These are phyloP conservation scores for Eupithecia tripunctaria DNA, from an alignment of 2,888 invertebrate genomes.

Conservation along the genomic window DNA sequence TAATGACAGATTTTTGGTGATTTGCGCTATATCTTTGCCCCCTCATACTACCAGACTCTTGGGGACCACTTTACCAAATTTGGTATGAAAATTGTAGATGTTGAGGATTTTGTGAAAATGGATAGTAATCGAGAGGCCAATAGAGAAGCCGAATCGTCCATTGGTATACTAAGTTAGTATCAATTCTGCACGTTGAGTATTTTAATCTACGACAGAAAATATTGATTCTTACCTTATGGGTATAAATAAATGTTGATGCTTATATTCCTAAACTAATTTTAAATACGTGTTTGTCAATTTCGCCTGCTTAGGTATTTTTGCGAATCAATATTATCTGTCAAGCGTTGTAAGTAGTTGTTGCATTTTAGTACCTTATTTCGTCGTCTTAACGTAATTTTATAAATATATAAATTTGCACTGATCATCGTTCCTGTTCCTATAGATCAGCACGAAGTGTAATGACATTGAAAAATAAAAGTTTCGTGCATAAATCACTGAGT, in stretches of 20 bases:
- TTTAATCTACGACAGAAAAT: constrained; percentile 29
- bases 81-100: constrained; percentile 20
- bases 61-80: constrained; percentile 9
- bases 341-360: constrained; percentile 43
- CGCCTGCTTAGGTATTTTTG: not conserved
- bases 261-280: not conserved
- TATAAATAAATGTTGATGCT: not conserved
- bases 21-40: not conserved
- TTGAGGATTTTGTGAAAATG: constrained; percentile 7
- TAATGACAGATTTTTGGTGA: not conserved
- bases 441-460: constrained; percentile 57
- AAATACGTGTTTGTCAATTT: not conserved
- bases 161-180: constrained; percentile 47
- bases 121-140: constrained; percentile 21
- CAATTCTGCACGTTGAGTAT: constrained; percentile 38
- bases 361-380: constrained; percentile 47
- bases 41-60: not conserved
- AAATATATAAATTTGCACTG: constrained; percentile 46
- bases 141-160: constrained; percentile 61
- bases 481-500: not conserved
- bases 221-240: not conserved
- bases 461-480: constrained; percentile 28
- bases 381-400: constrained; percentile 44
- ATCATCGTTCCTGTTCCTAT: constrained; percentile 63
- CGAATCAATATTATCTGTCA: constrained; percentile 40